Base-by-base conservation (phyloP, 2,113 vertebrate species). In the Hystrix brachyura region DNA sequence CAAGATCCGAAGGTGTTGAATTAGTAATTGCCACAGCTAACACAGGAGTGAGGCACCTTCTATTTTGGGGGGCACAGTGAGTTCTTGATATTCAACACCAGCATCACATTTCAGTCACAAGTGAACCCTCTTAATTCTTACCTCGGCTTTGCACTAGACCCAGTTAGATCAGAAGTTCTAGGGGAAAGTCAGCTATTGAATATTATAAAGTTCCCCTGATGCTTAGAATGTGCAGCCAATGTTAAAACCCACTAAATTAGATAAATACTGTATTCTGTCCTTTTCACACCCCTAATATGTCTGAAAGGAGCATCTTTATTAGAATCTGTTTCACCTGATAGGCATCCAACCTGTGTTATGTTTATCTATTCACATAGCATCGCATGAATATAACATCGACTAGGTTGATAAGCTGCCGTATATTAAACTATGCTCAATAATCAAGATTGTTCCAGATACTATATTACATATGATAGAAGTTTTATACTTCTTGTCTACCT, bases 301-400 rank as follows among this genome's bases (percentile, higher is more conserved):
- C 43, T 79, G 19, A 97, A 92, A 48, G 7, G 21, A 89, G 85
- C 83, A 21, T 90, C 3, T 29, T 53, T 94, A 10, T 46, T 90
- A 94, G 25, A 94, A 83, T 62, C 34, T 89, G 21, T 83, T 94
- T 87, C 83, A 90, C 2, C 7, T 94, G 72, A 78, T 43, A 87
- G 51, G 11, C 14, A 88, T 84, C 69, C 10, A 78, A 34, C 7
- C 17, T 59, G 48, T 92, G 3, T 76, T 87, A 57, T 81, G 1
- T 87, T 95, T 9, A 74, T 55, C 51, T 82, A 27, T 65, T 92
- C 87, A 92, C 72, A 80, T 80, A 34, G 5, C 32, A 81, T 81
- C 48, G 34, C 59, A 48, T 0, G 13, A 65, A 51, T 85, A 91
- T 83, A 79, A 79, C 60, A 29, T 67, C 25, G 29, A 96, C 48